Evolutionary conservation across 2,113 vertebrate genomes (phyloP).

Genomic region (Gobiocypris rarus): DNA sequence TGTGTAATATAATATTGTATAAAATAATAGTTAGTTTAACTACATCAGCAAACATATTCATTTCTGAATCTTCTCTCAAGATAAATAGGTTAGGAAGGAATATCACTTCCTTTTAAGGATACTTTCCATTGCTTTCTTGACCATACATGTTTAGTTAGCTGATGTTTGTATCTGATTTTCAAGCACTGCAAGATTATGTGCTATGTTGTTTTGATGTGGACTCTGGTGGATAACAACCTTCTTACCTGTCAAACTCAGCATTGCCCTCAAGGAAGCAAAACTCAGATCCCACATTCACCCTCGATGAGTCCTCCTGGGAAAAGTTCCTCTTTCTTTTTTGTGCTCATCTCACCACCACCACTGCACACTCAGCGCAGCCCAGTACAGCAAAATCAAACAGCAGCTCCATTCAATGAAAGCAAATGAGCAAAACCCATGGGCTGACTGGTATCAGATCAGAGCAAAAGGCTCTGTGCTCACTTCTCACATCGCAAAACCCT

Average conservation of each 20-base stretch:
- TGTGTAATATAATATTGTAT: too few species aligned
- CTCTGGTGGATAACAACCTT: conserved; percentile 11
- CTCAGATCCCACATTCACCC: conserved; percentile 27
- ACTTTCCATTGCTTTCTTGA: too few species aligned
- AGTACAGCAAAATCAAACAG: conserved; percentile 28
- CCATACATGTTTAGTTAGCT: neutral
- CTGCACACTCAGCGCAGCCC: conserved; percentile 15
- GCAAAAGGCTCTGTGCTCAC: conserved; percentile 11
- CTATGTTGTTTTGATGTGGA: conserved; percentile 4
- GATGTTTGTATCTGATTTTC: neutral
- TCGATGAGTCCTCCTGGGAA: conserved; percentile 31
- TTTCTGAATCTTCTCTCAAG: too few species aligned
- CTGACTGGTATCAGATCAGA: conserved; percentile 43
- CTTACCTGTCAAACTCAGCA: conserved; percentile 44
- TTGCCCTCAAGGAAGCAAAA: conserved; percentile 24
- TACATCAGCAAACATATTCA: too few species aligned
- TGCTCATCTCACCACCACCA: neutral
- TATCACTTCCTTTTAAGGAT: too few species aligned
- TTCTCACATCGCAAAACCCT: conserved; percentile 11
- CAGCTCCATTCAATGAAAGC: conserved; percentile 14
- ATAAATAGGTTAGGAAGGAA: too few species aligned
- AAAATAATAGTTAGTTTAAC: too few species aligned
- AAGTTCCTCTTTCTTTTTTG: neutral
- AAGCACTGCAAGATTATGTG: conserved; percentile 16
- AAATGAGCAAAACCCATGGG: conserved; percentile 44